Conservation (phyloP, 2,113 vertebrate species). For the Scatophagus argus region DNA sequence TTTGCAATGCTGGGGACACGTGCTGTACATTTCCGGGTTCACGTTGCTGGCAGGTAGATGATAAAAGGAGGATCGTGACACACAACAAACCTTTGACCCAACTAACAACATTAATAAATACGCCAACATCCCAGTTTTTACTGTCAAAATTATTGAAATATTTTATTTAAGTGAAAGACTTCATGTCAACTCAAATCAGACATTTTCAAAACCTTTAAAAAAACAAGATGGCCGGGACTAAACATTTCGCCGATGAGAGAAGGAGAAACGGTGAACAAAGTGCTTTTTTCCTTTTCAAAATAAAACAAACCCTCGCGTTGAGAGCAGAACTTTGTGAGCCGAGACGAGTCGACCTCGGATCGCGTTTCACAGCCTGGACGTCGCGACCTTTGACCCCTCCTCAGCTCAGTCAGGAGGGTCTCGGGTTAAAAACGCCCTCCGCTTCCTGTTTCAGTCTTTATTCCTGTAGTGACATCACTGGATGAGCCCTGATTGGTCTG, state of each 20-base stretch:
- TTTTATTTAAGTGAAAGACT: constrained; percentile 76
- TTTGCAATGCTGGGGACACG: too few relatives aligned
- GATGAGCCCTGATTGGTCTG: constrained; percentile 61
- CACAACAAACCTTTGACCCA: too few relatives aligned
- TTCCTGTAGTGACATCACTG: constrained; percentile 61
- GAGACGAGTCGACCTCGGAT: neutral
- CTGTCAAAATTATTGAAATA: constrained; percentile 74
- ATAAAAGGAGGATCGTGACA: too few relatives aligned
- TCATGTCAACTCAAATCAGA: constrained; percentile 68
- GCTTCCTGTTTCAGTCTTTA: constrained; percentile 21
- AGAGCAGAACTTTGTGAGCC: constrained; percentile 50
- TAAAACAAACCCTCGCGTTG: constrained; percentile 28
- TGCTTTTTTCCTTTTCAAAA: constrained; percentile 59
- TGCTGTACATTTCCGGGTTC: too few relatives aligned
- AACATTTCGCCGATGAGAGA: constrained; percentile 57
- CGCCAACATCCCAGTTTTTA: constrained; percentile 10
- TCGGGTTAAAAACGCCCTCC: constrained; percentile 17
- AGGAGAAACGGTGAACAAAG: constrained; percentile 70
- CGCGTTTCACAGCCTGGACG: constrained; percentile 10
- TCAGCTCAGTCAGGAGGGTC: constrained; percentile 29
- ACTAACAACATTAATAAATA: neutral
- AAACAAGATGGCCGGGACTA: constrained; percentile 32
- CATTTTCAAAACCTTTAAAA: constrained; percentile 60
- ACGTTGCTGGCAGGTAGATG: too few relatives aligned
- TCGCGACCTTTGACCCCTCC: constrained; percentile 17